These are phyloP conservation scores for Oscheius sp. DNA, from an alignment of 2,888 invertebrate genomes.

Conservation along the genomic window DNA sequence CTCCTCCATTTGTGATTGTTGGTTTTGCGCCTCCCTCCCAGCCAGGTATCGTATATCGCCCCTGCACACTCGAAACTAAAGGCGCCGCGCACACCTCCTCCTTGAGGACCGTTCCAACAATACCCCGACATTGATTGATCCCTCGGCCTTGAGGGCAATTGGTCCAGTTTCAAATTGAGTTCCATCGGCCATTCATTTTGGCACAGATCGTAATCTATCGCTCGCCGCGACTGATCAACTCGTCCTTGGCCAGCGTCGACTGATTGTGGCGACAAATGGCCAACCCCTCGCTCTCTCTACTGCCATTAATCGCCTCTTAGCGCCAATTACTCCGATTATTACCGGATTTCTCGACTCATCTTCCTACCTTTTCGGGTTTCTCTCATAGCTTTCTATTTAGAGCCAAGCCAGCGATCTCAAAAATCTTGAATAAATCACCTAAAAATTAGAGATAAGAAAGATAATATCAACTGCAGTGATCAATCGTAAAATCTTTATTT, in stretches of 20 bases:
- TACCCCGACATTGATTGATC: neutral
- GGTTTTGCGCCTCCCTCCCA: conserved; percentile 9
- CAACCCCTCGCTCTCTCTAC: neutral
- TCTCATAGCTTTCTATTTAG: no score
- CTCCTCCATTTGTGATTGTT: no score
- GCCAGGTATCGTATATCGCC: conserved; percentile 18
- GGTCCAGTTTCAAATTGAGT: neutral
- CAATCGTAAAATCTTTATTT: no score
- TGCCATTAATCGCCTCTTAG: conserved; percentile 10
- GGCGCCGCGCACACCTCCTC: conserved; percentile 15
- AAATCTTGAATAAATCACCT: no score
- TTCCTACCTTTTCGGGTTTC: no score
- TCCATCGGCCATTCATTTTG: conserved; percentile 22
- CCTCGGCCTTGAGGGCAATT: neutral
- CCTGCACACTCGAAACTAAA: conserved; percentile 20
- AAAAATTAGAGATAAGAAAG: no score
- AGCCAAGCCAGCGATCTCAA: no score
- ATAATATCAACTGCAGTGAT: no score
- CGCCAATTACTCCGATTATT: neutral
- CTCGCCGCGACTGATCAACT: conserved; percentile 19
- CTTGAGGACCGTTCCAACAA: neutral
- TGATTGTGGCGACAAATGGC: conserved; percentile 26
- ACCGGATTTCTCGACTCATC: no score
- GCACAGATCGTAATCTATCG: conserved; percentile 30
- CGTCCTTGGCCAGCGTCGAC: conserved; percentile 2